Evolutionary conservation across 2,888 invertebrate species (phyloP), one percentile per base, ranked within the genome.

Genomic region (Embidobia sp.): DNA sequence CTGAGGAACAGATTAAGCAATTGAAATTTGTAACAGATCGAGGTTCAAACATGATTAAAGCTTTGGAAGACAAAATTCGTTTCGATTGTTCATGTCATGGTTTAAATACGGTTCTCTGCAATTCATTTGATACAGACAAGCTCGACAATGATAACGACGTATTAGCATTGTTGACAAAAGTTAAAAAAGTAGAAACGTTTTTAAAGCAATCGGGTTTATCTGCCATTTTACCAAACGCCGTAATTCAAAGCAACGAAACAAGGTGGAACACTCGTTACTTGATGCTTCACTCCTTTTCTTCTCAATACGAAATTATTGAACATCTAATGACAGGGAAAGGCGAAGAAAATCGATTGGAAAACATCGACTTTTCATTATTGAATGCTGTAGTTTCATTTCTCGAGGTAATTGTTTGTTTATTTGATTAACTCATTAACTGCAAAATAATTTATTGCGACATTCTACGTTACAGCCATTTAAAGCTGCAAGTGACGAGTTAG

Each of bases 11-110:
- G n/a, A n/a, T n/a, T n/a, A n/a, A n/a, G n/a, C n/a, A n/a, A n/a
- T n/a, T n/a, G n/a, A 33, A 18, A 4, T 40, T 40, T 22, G 44
- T 59, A 2, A 59, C 59, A 8, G 42, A 59, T 15, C 59, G 7
- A 7, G 55, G 55, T 4, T 1, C 15, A 6, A 55, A 55, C 16
- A 55, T 55, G 55, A 27, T 55, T 3, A 55, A 55, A 55, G 31
- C 31, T 8, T n/a, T 35, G 3, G 13, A 35, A 13, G 35, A 35
- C 13, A 3, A 4, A 3, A 3, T 2, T 4, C 11, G 35, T 3
- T 35, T 35, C 3, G 35, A 35, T 13, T 35, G 35, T 13, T 10
- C 35, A 2, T 35, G 35, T n/a, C 49, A 51, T 29, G 16, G 7
- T 3, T 13, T 35, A 4, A 35, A 13, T 7, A 35, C 35, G 11